phyloP scores from a whole-genome alignment of 2,797 vertebrate genomes.

The Tapera naevia region DNA sequence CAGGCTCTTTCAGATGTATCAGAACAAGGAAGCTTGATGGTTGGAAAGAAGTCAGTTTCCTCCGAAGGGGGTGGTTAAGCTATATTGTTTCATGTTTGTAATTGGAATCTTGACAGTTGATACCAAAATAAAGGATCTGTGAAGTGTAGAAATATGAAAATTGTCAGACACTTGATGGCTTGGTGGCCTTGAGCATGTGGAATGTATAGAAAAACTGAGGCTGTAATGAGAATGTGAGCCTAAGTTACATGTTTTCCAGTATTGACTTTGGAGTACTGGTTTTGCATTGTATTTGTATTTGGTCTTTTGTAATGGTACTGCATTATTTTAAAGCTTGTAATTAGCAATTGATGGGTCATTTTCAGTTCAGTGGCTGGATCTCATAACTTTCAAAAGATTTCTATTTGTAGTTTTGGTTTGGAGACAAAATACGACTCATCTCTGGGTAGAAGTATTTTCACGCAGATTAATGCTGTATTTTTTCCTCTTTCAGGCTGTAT shows the following conservation, averaged over 20 bases:
- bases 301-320: not conserved
- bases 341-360: not conserved
- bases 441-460: not conserved
- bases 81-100: not conserved
- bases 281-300: not conserved
- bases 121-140: not conserved
- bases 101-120: not conserved
- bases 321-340: not conserved
- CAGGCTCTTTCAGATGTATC: not conserved
- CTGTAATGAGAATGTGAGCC: not conserved
- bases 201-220: not conserved
- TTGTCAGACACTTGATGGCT: not conserved
- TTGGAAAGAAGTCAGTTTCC: not conserved
- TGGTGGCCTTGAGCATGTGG: not conserved
- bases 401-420: not conserved
- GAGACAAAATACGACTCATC: not conserved
- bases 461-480: not conserved
- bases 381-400: not conserved
- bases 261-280: not conserved
- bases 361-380: not conserved
- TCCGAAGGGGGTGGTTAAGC: not conserved
- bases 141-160: not conserved
- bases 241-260: not conserved
- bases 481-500: constrained; percentile 82
- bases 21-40: not conserved